These are phyloP conservation scores for Tinea pellionella DNA, from an alignment of 2,888 invertebrate species.

Conservation along the genomic window DNA sequence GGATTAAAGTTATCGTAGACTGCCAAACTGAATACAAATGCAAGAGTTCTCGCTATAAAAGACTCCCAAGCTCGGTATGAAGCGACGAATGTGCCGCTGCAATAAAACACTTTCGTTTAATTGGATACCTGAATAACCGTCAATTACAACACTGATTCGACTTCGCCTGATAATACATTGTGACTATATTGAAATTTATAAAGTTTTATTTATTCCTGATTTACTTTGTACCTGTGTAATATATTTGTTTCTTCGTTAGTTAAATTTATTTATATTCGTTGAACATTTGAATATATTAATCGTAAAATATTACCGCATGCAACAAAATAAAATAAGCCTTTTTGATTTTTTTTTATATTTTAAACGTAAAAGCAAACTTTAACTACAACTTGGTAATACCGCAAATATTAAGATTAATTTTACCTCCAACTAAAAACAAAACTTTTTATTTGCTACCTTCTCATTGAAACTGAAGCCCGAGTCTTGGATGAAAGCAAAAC, in stretches of 20 bases:
- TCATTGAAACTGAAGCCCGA: slow-evolving; percentile 6
- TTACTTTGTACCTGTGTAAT: not conserved
- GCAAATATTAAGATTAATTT: slow-evolving; percentile 3
- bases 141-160: not conserved
- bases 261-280: no score
- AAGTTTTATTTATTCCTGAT: not conserved
- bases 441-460: slow-evolving; percentile 3
- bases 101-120: not conserved
- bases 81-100: not conserved
- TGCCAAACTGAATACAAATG: slow-evolving; percentile 67
- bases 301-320: not conserved
- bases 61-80: not conserved
- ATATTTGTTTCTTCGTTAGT: no score
- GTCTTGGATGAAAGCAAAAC: slow-evolving; percentile 22
- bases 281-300: no score
- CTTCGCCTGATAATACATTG: not conserved
- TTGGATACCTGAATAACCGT: not conserved
- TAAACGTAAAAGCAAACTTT: not conserved
- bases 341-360: not conserved
- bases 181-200: not conserved
- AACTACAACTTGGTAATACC: not conserved
- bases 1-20: slow-evolving; percentile 67
- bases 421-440: slow-evolving; percentile 9
- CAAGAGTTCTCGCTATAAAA: slow-evolving; percentile 26
- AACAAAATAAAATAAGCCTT: not conserved